Conservation (phyloP, 2,113 vertebrate species). For the Passer montanus region DNA sequence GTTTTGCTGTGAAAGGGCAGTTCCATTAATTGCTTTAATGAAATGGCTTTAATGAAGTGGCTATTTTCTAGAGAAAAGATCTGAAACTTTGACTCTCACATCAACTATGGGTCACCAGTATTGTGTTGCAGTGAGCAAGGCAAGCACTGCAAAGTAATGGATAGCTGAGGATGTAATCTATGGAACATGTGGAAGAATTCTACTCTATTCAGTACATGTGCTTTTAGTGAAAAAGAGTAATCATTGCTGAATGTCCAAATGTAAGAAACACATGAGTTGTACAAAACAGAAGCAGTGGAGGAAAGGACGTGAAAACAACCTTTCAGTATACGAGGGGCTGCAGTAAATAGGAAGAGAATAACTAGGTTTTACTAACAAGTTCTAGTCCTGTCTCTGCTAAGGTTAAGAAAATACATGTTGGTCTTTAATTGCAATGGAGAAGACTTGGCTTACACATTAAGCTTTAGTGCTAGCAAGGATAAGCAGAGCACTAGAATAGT, state of each 20-base stretch:
- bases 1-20: not conserved
- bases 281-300: not conserved
- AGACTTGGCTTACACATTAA: not conserved
- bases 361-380: not conserved
- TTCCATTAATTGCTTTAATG: not conserved
- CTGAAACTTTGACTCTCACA: not conserved
- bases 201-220: not conserved
- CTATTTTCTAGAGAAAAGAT: not conserved
- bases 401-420: not conserved
- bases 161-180: not conserved
- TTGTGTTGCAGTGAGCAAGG: not conserved
- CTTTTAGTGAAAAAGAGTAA: not conserved
- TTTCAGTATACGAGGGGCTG: not conserved
- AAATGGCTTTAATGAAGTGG: not conserved
- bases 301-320: not conserved
- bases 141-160: not conserved
- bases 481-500: not conserved
- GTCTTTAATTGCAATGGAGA: not conserved
- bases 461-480: not conserved
- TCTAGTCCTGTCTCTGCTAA: not conserved
- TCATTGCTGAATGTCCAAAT: not conserved
- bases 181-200: not conserved
- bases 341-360: not conserved
- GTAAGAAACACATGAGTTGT: not conserved
- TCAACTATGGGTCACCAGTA: not conserved